Conservation (phyloP, 2,797 vertebrate species). For the Sebastes minor region DNA sequence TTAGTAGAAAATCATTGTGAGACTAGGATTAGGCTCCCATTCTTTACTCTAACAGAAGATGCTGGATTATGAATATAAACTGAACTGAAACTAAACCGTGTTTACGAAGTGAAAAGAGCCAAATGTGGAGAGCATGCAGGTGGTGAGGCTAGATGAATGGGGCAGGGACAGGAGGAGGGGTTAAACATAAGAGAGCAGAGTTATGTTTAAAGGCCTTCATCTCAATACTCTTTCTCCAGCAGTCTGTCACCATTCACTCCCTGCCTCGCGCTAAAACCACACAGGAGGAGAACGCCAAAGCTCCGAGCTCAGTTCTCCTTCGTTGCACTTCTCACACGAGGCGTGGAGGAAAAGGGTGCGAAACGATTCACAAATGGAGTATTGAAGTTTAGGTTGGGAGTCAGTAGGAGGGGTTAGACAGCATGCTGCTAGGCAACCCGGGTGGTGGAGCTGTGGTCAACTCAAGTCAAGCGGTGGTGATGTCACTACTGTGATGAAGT, state of each 20-base stretch:
- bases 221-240: slow-evolving; percentile 67
- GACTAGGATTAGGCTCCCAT: slow-evolving; percentile 29
- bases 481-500: slow-evolving; percentile 65
- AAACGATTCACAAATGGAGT: slow-evolving; percentile 58
- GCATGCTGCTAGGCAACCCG: slow-evolving; percentile 68
- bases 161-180: slow-evolving; percentile 40
- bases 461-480: slow-evolving; percentile 66
- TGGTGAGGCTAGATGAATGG: slow-evolving; percentile 58
- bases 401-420: slow-evolving; percentile 60
- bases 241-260: slow-evolving; percentile 44
- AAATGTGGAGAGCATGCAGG: slow-evolving; percentile 65
- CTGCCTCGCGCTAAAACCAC: slow-evolving; percentile 51
- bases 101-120: slow-evolving; percentile 34
- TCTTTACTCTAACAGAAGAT: slow-evolving; percentile 27
- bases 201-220: slow-evolving; percentile 71
- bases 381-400: slow-evolving; percentile 63
- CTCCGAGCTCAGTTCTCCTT: slow-evolving; percentile 40
- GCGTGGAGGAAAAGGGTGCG: slow-evolving; percentile 46
- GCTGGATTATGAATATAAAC: neutral
- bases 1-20: slow-evolving; percentile 32
- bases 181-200: slow-evolving; percentile 66
- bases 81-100: slow-evolving; percentile 19
- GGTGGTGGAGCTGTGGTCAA: slow-evolving; percentile 61
- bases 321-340: slow-evolving; percentile 37
- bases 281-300: slow-evolving; percentile 48